Base-by-base conservation (phyloP, 2,113 vertebrate genomes). In the Stictonetta naevosa region DNA sequence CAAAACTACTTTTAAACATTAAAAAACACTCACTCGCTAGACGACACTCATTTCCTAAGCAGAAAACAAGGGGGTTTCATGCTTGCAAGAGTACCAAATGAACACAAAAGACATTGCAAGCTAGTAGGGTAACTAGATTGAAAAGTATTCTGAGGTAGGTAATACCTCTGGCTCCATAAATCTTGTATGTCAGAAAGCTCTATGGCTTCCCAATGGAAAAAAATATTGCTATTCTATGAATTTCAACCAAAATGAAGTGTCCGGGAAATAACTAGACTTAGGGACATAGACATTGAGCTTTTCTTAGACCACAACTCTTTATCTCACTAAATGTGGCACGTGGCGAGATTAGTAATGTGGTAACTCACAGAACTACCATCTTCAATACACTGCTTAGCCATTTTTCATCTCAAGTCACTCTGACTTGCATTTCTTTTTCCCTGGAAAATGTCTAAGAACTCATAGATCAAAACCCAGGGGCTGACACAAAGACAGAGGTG, bases 401-500 rank as follows among this genome's bases (percentile, higher is more conserved):
- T 82, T 83, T 83, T 67, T 96, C 67, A 72, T 79, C 66, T 91
- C 0, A 0, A 88, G 71, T 87, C 84, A 59, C 33, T 80, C 53
- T 26, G 63, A 46, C 55, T 87, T 83, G 63, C 58, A 33, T 83
- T 82, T 85, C 64, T 84, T 95, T 75, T 80, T 52, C 58, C 40
- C 55, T 85, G 53, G 31, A 93, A 95, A 91, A 93, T 21, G 72
- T 86, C 44, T 91, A 91, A 95, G 63, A 85, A 83, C 79, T 93
- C 75, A 94, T n/a, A 95, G 78, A 96, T 93, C 86, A 95, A 93
- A 88, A 82, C 44, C 0, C 46, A 83, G 67, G 59, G 92, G 55
- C 55, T 85, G 85, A 83, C 28, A 80, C 13, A 72, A 86, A 90
- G 83, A 69, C 42, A 82, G 77, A 89, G 25, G 58, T 74, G 62